A percentile compares a stretch with the other conserved stretches of the same genome.
Evolutionary conservation across 2,797 vertebrate genomes (phyloP).

Genomic region (Salmo trutta): DNA sequence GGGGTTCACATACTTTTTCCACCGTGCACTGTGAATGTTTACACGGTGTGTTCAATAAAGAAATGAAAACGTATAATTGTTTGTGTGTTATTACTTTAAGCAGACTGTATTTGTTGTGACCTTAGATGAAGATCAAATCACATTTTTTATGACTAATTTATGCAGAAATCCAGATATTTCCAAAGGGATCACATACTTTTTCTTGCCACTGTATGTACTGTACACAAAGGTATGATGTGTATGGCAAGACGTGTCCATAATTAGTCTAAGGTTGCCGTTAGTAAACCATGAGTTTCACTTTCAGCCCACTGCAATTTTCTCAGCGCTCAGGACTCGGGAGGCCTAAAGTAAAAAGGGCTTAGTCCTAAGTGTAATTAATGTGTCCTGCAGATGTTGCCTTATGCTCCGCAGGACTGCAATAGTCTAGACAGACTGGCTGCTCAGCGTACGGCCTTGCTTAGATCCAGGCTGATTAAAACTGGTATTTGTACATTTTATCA

Average conservation of each 20-base stretch:
- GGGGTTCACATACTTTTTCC: too few relatives aligned
- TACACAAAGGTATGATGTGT: too few relatives aligned
- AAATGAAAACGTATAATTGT: too few relatives aligned
- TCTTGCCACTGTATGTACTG: too few relatives aligned
- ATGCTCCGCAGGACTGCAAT: slow-evolving; percentile 74
- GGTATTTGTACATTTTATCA: slow-evolving; percentile 77
- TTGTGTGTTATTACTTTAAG: too few relatives aligned
- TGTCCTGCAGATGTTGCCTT: slow-evolving; percentile 81
- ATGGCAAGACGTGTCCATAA: neutral
- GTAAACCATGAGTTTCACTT: neutral
- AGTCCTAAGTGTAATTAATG: slow-evolving; percentile 77
- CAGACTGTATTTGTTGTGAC: too few relatives aligned
- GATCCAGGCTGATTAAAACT: slow-evolving; percentile 82
- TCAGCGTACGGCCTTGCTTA: slow-evolving; percentile 74
- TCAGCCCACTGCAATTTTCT: neutral
- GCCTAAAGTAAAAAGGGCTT: slow-evolving; percentile 28
- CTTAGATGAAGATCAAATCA: too few relatives aligned
- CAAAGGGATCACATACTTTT: too few relatives aligned
- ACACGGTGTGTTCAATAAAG: too few relatives aligned
- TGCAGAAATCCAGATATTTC: too few relatives aligned
- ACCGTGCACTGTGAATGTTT: too few relatives aligned
- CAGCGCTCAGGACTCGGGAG: neutral
- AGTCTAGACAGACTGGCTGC: slow-evolving; percentile 83
- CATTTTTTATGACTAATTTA: too few relatives aligned
- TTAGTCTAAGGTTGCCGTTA: neutral